Percentiles rank a stretch among this genome's conserved stretches.
Conservation (phyloP, 2,888 invertebrate species). For the Cosmia pyralina region DNA sequence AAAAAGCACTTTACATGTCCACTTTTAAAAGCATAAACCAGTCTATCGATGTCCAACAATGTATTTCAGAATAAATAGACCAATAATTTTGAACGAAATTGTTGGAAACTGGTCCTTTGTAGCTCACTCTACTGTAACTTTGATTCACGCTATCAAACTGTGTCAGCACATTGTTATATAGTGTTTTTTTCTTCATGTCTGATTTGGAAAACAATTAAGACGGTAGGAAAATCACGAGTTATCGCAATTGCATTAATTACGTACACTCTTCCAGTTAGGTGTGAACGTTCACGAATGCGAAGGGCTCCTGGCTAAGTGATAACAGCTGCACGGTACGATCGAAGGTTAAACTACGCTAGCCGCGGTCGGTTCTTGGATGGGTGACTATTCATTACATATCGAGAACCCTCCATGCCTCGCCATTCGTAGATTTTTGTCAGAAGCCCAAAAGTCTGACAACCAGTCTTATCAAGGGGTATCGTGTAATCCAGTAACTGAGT, state of each 20-base stretch:
- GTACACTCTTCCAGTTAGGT: not conserved
- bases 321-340: no score
- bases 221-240: not conserved
- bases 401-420: no score
- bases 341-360: no score
- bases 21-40: conserved; percentile 6
- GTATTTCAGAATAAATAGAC: conserved; percentile 10
- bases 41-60: not conserved
- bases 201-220: conserved; percentile 39
- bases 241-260: no score
- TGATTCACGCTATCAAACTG: conserved; percentile 62
- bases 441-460: no score
- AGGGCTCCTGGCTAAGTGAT: no score
- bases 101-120: conserved; percentile 55
- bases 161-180: conserved; percentile 53
- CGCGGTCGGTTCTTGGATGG: no score
- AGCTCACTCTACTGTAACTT: conserved; percentile 40
- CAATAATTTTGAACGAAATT: conserved; percentile 6
- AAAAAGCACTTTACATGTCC: not conserved
- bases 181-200: conserved; percentile 29
- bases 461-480: no score
- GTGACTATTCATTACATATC: no score
- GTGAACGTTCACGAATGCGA: not conserved
- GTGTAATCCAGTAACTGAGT: no score
- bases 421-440: no score